phyloP scores from a whole-genome alignment of 2,113 vertebrate genomes.

The Macaca nemestrina region DNA sequence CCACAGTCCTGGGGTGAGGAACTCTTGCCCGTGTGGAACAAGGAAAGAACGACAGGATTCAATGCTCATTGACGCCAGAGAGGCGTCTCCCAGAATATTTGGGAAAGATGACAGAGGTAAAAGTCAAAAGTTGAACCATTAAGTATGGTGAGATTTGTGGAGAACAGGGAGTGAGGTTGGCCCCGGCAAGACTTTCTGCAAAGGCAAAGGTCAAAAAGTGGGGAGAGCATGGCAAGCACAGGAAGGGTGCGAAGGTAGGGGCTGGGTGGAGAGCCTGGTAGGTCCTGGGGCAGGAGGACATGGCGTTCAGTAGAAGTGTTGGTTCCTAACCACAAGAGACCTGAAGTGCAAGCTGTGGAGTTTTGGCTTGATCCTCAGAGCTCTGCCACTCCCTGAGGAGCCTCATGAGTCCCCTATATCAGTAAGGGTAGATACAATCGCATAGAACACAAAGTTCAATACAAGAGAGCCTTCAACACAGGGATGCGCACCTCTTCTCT shows the following conservation, averaged over 20 bases:
- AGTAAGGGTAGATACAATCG: not conserved
- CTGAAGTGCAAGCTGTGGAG: not conserved
- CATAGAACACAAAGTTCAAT: not conserved
- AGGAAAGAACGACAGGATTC: not conserved
- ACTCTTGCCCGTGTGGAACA: not conserved
- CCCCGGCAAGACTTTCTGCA: not conserved
- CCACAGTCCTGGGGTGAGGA: too few species aligned
- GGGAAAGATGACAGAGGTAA: not conserved
- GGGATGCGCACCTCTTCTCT: not conserved
- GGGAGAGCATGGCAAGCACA: not conserved
- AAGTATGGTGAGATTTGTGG: not conserved
- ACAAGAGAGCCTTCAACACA: not conserved
- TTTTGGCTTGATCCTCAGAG: not conserved
- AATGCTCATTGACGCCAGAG: not conserved
- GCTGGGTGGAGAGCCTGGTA: not conserved
- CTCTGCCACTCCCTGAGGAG: not conserved
- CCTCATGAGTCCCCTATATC: not conserved
- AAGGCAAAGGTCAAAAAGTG: not conserved
- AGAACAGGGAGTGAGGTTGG: not conserved
- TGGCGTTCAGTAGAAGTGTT: not conserved
- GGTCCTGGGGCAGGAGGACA: not conserved
- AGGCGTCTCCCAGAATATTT: not conserved
- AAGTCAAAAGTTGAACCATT: not conserved
- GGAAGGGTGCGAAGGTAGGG: not conserved
- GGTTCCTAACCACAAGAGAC: not conserved